These are phyloP conservation scores for Cataglyphis livida DNA, from an alignment of 2,888 invertebrate genomes.

Conservation along the genomic window DNA sequence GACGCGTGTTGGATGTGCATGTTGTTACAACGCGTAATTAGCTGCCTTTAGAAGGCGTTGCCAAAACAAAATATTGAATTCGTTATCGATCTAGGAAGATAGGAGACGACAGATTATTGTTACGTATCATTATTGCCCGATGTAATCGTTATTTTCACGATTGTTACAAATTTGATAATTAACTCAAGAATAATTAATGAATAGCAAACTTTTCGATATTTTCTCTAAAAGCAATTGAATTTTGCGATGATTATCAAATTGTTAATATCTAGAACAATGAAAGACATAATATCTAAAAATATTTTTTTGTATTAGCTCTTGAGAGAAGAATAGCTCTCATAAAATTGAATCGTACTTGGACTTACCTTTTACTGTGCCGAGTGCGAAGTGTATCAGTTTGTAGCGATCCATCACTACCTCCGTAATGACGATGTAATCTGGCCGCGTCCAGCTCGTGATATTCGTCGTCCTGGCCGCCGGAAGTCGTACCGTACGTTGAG, in stretches of 20 bases:
- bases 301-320: background rate
- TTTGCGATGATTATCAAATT: background rate
- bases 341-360: conserved; percentile 25
- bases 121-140: background rate
- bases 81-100: conserved; percentile 29
- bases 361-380: conserved; percentile 84
- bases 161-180: background rate
- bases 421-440: conserved; percentile 84
- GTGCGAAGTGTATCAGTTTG: conserved; percentile 81
- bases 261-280: background rate
- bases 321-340: background rate
- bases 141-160: background rate
- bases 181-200: background rate
- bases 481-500: conserved; percentile 82
- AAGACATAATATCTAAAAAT: background rate
- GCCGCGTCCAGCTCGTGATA: conserved; percentile 85
- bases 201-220: background rate
- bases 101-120: conserved; percentile 6
- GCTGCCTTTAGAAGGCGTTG: conserved; percentile 16
- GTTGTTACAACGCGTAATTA: conserved; percentile 24
- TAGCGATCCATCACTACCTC: conserved; percentile 79
- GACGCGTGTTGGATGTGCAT: conserved; percentile 28
- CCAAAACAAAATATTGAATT: conserved; percentile 4
- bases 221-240: background rate
- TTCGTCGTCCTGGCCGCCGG: conserved; percentile 82